A percentile compares a stretch with the other conserved stretches of the same genome.
These are phyloP conservation scores for Ictalurus punctatus DNA, from an alignment of 2,113 vertebrate genomes.

Conservation along the genomic window DNA sequence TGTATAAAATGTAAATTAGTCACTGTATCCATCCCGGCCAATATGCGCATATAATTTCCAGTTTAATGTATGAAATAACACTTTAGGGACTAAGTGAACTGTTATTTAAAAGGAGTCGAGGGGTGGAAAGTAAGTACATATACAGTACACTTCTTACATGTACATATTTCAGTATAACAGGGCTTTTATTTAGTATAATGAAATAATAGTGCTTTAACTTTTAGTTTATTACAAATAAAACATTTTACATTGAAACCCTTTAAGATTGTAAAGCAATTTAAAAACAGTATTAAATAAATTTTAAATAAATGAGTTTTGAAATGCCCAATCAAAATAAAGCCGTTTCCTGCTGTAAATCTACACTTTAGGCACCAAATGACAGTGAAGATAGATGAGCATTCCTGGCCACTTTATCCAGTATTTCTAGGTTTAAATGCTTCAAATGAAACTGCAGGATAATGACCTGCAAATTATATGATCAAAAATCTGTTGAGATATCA, in stretches of 20 bases:
- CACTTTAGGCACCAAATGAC: background rate
- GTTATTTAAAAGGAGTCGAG: background rate
- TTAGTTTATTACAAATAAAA: no score
- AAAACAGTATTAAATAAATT: no score
- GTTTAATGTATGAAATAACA: background rate
- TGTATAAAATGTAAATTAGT: background rate
- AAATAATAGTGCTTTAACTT: no score
- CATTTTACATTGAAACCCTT: no score
- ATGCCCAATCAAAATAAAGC: background rate
- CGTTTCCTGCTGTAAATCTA: background rate
- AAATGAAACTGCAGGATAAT: background rate
- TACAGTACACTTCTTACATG: background rate
- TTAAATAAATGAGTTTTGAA: background rate
- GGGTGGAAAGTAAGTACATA: background rate
- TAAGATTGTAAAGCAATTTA: background rate
- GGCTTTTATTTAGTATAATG: background rate
- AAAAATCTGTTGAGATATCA: background rate
- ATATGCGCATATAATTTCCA: background rate
- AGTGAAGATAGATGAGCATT: background rate
- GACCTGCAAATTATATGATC: background rate
- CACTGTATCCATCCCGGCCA: background rate
- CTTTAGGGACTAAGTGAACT: background rate
- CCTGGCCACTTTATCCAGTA: background rate
- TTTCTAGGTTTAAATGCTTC: background rate
- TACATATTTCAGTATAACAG: background rate